phyloP scores from a whole-genome alignment of 92 coral and sea anemone genomes.

The Umimayanthus kanabou region DNA sequence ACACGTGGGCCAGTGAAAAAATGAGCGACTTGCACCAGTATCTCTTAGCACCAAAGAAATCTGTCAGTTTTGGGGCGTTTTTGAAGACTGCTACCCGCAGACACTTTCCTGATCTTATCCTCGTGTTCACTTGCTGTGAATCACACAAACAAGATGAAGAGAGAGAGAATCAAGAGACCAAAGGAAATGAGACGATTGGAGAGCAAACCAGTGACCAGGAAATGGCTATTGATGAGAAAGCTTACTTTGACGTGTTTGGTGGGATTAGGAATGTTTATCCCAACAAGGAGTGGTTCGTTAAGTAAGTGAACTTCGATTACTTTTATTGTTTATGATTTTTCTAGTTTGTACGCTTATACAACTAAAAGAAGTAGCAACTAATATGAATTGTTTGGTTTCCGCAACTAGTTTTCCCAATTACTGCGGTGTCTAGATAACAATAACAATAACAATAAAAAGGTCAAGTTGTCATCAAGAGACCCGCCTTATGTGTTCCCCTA shows the following conservation, averaged over 20 bases:
- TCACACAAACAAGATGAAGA: not conserved
- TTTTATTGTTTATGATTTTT: too few species aligned
- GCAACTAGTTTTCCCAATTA: too few species aligned
- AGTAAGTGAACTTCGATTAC: not conserved
- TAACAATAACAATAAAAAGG: too few species aligned
- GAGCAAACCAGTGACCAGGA: conserved; percentile 26
- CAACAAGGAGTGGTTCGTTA: not conserved
- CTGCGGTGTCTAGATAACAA: too few species aligned
- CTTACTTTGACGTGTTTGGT: conserved; percentile 1
- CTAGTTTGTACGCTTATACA: too few species aligned
- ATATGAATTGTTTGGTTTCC: too few species aligned
- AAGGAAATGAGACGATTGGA: not conserved
- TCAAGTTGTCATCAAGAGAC: too few species aligned
- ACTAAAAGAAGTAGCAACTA: too few species aligned
- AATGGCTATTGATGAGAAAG: conserved; percentile 1
- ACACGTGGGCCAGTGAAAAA: not conserved
- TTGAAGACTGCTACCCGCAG: not conserved
- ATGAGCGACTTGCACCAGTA: not conserved
- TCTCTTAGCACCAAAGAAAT: not conserved
- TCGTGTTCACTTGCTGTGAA: conserved; percentile 26
- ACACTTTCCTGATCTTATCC: not conserved
- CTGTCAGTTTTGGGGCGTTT: conserved; percentile 18
- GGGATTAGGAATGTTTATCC: not conserved
- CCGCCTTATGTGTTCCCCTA: too few species aligned
- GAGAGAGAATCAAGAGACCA: not conserved